A percentile compares a stretch with the other conserved stretches of the same genome.
Evolutionary conservation across 2,797 vertebrate genomes (phyloP).

Genomic region (Coregonus sp.): DNA sequence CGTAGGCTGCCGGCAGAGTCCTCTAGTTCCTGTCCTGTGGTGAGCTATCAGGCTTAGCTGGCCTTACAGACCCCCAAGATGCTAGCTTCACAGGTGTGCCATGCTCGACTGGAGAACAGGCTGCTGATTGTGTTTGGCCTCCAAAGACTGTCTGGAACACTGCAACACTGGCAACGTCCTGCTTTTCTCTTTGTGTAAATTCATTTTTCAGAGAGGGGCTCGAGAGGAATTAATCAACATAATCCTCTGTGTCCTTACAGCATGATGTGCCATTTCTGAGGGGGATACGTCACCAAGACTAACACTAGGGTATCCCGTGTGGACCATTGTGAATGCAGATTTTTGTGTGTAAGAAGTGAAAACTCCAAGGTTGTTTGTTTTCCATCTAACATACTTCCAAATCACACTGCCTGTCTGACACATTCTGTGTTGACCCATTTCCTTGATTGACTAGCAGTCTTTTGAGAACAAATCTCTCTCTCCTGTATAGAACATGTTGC

Average conservation of each 20-base stretch:
- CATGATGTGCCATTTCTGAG: background rate
- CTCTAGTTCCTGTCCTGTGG: constrained; percentile 40
- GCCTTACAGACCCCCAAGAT: constrained; percentile 38
- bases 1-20: constrained; percentile 16
- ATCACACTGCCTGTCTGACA: background rate
- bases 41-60: constrained; percentile 28
- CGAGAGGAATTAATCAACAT: background rate
- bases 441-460: background rate
- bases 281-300: background rate
- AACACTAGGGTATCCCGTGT: background rate
- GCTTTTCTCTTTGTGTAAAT: background rate
- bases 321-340: background rate
- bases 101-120: constrained; percentile 1
- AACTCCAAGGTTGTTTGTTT: background rate
- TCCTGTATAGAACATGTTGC: background rate
- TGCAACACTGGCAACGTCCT: background rate
- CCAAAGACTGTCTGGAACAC: background rate
- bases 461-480: background rate
- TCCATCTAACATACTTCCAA: background rate
- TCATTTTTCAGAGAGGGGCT: background rate
- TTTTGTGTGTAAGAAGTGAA: background rate
- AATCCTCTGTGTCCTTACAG: background rate
- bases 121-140: constrained; percentile 3
- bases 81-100: background rate
- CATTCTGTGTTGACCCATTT: background rate